Base-by-base conservation (phyloP, 1,140 invertebrate species). In the Panagrolaimus sp. region DNA sequence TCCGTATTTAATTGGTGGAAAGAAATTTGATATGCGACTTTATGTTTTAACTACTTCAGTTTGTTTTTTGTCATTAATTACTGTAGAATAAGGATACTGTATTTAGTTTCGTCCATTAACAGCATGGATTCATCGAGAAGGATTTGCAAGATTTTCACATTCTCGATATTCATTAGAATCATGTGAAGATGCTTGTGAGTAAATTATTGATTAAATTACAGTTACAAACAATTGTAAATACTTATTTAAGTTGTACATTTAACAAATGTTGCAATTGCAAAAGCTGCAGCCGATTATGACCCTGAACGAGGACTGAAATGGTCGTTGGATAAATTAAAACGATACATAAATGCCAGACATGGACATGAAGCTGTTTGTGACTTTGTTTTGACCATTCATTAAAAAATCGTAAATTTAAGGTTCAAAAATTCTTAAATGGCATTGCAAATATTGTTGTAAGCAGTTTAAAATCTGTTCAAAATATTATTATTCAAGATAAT, bases 221-320 rank as follows among this genome's bases (percentile, higher is more conserved):
- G 15, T 12, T 45, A 24, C 38, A 43, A 62, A 17, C 48, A 26
- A n/a, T 9, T n/a, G 15, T 4, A 4, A 10, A 43, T 70, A 63
- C 67, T 17, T 63, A 63, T 52, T 71, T 28, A 43, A 86, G 85
- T 85, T 79, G 83, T 87, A 44, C 86, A 87, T 79, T 74, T 87
- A 52, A 87, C 86, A 7, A 87, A 87, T 76, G 86, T 87, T 15
- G 86, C 86, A 8, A 81, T 87, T 58, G 86, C 87, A 71, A 87
- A 87, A 73, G 85, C 85, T 28, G 85, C 85, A 5, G 84, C 85
- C 26, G 85, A 86, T 68, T 87, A 86, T 77, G 86, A 87, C 85
- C 86, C 15, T 28, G 86, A 87, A 69, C 84, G 85, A 70, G 86
- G 86, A 8, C 84, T 84, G 58, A 87, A 87, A 71, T 87, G 86